A percentile compares a stretch with the other conserved stretches of the same genome.
Evolutionary conservation across 2,797 vertebrate genomes (phyloP).

Genomic region (Rhincodon typus): DNA sequence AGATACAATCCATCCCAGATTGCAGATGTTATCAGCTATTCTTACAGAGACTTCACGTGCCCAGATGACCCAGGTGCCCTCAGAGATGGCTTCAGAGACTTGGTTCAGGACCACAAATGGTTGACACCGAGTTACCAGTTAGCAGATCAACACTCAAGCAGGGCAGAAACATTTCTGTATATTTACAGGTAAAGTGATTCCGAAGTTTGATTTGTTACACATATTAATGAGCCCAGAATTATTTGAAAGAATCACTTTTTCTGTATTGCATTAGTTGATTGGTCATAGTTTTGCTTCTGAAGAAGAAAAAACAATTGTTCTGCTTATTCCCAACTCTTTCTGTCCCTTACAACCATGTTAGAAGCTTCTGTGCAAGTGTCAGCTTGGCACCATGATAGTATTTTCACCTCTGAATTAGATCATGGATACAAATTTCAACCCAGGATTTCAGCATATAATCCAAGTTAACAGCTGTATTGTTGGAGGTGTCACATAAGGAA

Average conservation of each 20-base stretch:
- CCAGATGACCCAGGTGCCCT: constrained; percentile 15
- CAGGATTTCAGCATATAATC: not conserved
- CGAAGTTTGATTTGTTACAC: not conserved
- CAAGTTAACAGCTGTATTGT: not conserved
- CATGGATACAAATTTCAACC: not conserved
- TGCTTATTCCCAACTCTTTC: not conserved
- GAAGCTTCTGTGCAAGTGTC: not conserved
- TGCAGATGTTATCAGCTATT: not conserved
- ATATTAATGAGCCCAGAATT: not conserved
- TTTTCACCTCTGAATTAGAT: not conserved
- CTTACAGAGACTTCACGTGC: not conserved
- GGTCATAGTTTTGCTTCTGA: not conserved
- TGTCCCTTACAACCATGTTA: not conserved
- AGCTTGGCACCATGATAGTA: not conserved
- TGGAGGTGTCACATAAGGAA: not conserved
- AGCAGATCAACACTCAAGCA: constrained; percentile 24
- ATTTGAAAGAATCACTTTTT: not conserved
- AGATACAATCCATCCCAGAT: constrained; percentile 30
- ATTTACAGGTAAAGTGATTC: constrained; percentile 25
- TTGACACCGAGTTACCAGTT: constrained; percentile 19
- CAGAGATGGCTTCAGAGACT: constrained; percentile 7
- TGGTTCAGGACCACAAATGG: constrained; percentile 29
- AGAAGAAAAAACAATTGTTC: not conserved
- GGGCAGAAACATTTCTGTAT: constrained; percentile 20
- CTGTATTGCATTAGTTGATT: not conserved